Conservation (phyloP, 2,888 invertebrate species). For the Spicauda simplicius region DNA sequence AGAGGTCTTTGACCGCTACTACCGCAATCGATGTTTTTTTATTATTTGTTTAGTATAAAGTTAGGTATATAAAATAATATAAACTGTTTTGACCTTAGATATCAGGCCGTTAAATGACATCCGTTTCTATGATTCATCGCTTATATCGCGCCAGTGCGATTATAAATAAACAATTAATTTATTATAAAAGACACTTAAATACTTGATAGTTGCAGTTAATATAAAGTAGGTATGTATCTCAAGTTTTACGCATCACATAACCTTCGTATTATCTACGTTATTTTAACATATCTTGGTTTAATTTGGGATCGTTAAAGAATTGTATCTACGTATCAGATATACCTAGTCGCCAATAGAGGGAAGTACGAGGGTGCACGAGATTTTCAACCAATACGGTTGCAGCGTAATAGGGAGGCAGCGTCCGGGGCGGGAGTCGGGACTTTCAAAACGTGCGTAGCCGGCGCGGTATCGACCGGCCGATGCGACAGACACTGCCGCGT, state of each 20-base stretch:
- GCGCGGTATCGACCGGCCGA: constrained; percentile 46
- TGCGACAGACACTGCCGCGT: constrained; percentile 50
- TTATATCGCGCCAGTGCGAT: neutral
- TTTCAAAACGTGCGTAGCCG: constrained; percentile 17
- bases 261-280: neutral
- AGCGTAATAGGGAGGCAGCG: constrained; percentile 28
- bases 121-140: constrained; percentile 12
- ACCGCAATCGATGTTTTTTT: constrained; percentile 3
- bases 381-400: constrained; percentile 31
- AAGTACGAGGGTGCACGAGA: constrained; percentile 16
- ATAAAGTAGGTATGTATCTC: neutral
- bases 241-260: neutral
- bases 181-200: neutral
- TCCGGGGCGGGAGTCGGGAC: constrained; percentile 29
- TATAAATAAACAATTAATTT: constrained; percentile 1
- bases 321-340: neutral
- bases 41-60: constrained; percentile 5
- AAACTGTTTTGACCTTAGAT: constrained; percentile 15
- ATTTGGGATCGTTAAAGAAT: neutral
- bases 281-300: neutral
- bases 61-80: constrained; percentile 6
- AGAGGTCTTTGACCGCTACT: constrained; percentile 5
- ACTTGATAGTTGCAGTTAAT: neutral
- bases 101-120: constrained; percentile 6
- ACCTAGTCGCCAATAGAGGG: constrained; percentile 14